These are phyloP conservation scores for Cassiopea andromeda DNA, from an alignment of 30 jellyfish, hydroid and myxozoan genomes.

Conservation along the genomic window DNA sequence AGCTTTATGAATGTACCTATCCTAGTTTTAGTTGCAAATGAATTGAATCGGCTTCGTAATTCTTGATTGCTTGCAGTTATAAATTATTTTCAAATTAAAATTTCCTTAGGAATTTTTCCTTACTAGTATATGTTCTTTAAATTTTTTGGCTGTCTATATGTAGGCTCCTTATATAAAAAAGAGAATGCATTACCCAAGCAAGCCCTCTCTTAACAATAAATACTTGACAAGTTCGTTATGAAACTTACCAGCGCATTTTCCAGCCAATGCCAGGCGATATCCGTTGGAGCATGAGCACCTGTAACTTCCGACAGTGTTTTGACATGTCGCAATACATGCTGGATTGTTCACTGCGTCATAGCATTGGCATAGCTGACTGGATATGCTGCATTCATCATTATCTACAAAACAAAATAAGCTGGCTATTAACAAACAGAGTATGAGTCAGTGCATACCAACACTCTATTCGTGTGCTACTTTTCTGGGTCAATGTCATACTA, in stretches of 20 bases:
- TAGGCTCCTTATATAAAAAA: too few species aligned
- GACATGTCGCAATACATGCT: slow-evolving; percentile 67
- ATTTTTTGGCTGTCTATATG: too few species aligned
- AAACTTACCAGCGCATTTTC: slow-evolving; percentile 42
- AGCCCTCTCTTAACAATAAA: neutral
- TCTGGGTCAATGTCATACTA: neutral
- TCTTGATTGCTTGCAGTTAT: too few species aligned
- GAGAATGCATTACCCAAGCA: neutral
- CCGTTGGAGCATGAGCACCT: slow-evolving; percentile 59
- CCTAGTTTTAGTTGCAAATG: too few species aligned
- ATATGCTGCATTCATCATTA: slow-evolving; percentile 58
- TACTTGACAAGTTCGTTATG: neutral
- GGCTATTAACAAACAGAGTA: too few species aligned
- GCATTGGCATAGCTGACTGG: slow-evolving; percentile 53
- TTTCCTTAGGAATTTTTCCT: too few species aligned
- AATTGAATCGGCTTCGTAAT: too few species aligned
- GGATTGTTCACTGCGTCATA: slow-evolving; percentile 63
- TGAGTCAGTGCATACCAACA: neutral
- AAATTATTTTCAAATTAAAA: too few species aligned
- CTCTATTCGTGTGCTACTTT: neutral
- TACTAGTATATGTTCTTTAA: too few species aligned
- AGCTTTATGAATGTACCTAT: too few species aligned
- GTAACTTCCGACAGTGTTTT: slow-evolving; percentile 67
- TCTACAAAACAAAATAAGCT: slow-evolving; percentile 10
- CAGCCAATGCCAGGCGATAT: slow-evolving; percentile 4